Evolutionary conservation across 2,888 invertebrate species (phyloP), one percentile per base, ranked within the genome.

Genomic region (Frankliniella fusca): DNA sequence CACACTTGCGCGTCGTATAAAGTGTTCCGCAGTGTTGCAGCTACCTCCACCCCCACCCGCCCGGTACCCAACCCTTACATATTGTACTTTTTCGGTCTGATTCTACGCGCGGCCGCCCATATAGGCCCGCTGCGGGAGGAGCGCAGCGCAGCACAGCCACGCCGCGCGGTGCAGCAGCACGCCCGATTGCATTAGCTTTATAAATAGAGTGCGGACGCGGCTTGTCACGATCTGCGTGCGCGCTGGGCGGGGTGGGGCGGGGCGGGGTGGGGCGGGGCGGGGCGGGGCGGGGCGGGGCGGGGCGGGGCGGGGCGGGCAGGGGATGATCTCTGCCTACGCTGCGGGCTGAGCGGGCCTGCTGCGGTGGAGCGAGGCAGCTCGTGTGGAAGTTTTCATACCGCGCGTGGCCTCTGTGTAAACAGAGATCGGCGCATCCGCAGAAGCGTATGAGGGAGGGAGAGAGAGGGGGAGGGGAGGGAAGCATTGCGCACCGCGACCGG

Each of bases 391-490:
- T 76, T 76, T 76, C 70, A 76, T 76, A 76, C 27, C 70, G 70
- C 70, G 70, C 70, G 70, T 76, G 70, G 70, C 70, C 70, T 76
- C 70, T 76, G 27, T 76, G 70, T 76, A 76, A 76, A 76, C 70
- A 76, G n/a, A 76, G n/a, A 76, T 76, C n/a, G 61, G 20, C 61
- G 61, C 61, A 38, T 38, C 38, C 38, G 38, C 38, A 38, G 38
- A 38, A 38, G 38, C 38, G 38, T 38, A 38, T 38, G 38, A 38
- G 38, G 38, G 38, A 38, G 38, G 38, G 38, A 5, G 38, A 38
- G 38, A 38, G 38, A 5, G 38, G 38, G 38, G 38, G 5, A 38
- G 38, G 38, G 38, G 38, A 38, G 38, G 38, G 38, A 5, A 38
- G 5, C 38, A 38, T 2, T 38, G 38, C 38, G 38, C 38, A 38